A percentile compares a stretch with the other conserved stretches of the same genome.
phyloP scores from a whole-genome alignment of 1,140 invertebrate species.

The Microvelia longipes region DNA sequence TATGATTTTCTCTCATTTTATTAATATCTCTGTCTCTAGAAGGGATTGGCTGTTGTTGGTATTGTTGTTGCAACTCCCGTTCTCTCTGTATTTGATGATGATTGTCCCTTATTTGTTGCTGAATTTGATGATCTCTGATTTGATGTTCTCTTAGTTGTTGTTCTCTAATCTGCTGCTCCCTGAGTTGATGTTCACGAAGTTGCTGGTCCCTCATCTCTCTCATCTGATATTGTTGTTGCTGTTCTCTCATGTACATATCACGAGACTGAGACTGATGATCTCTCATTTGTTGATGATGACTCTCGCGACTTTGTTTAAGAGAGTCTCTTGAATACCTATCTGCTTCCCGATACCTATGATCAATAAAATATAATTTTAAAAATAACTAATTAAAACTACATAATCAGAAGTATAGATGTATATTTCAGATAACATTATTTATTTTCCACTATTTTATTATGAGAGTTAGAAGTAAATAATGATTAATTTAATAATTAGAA shows the following conservation, averaged over 20 bases:
- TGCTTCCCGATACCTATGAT: conserved; percentile 10
- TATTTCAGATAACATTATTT: no score
- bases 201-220: background rate
- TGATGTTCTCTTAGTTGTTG: conserved; percentile 6
- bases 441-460: no score
- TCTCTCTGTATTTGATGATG: conserved; percentile 16
- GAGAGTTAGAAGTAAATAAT: no score
- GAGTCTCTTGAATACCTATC: conserved; percentile 19
- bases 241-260: conserved; percentile 1
- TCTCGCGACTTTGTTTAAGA: conserved; percentile 3
- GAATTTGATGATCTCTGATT: conserved; percentile 13
- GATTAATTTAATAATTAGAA: no score
- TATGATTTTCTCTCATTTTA: conserved; percentile 32
- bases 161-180: conserved; percentile 10
- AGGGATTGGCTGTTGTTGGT: conserved; percentile 23
- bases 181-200: background rate
- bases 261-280: background rate
- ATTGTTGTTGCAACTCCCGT: conserved; percentile 12
- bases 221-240: background rate
- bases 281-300: conserved; percentile 7
- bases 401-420: conserved; percentile 1
- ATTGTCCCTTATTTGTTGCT: conserved; percentile 15
- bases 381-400: no score
- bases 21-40: conserved; percentile 27
- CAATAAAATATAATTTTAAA: background rate